Evolutionary conservation across 2,797 vertebrate species (phyloP).

Genomic region (Propithecus perrieri): DNA sequence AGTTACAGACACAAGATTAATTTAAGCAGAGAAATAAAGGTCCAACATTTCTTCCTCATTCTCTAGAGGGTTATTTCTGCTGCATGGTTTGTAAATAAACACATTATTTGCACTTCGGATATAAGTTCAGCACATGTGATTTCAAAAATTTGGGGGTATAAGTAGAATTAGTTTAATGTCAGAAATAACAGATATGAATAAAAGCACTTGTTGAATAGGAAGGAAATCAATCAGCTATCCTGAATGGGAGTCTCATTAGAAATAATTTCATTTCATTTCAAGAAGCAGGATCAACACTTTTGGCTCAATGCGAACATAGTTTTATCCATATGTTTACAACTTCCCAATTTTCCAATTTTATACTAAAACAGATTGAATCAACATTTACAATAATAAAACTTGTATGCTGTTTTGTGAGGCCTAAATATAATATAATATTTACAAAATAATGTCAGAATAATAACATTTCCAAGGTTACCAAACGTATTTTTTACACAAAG

Average conservation of each 20-base stretch:
- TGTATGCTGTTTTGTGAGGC: neutral
- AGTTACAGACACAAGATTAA: slow-evolving; percentile 33
- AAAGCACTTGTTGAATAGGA: neutral
- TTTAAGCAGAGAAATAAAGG: slow-evolving; percentile 43
- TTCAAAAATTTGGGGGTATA: neutral
- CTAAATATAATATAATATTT: slow-evolving; percentile 47
- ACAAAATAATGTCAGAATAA: slow-evolving; percentile 36
- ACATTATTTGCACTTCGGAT: neutral
- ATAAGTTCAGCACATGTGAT: neutral
- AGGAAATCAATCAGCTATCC: neutral
- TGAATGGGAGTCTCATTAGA: neutral
- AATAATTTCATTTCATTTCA: slow-evolving; percentile 40
- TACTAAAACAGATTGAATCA: slow-evolving; percentile 47
- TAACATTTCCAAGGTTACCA: neutral
- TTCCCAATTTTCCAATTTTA: slow-evolving; percentile 20
- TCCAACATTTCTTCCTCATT: neutral
- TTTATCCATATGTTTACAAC: slow-evolving; percentile 49
- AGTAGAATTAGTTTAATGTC: neutral
- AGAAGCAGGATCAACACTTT: slow-evolving; percentile 43
- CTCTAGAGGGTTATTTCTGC: neutral
- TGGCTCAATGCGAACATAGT: neutral
- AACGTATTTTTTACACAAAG: neutral
- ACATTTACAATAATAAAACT: slow-evolving; percentile 25
- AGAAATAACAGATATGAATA: slow-evolving; percentile 1
- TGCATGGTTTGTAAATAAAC: neutral